Conservation (phyloP, 2,888 invertebrate genomes). For the Allacma fusca region DNA sequence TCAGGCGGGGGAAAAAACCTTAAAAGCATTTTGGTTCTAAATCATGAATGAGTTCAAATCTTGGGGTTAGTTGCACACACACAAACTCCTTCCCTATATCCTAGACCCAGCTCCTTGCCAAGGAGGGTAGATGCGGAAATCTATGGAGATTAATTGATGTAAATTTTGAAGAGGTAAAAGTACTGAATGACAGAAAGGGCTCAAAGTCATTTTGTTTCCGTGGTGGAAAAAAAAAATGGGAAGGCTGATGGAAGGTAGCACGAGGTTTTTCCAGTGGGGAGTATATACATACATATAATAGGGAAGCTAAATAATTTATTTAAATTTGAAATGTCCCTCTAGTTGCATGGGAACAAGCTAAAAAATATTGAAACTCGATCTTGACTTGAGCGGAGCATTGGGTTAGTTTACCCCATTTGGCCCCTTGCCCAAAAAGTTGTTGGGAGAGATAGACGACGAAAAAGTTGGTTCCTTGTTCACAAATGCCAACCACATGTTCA, state of each 20-base stretch:
- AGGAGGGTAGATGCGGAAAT: no score
- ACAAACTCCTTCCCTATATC: no score
- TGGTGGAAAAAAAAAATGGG: conserved; percentile 3
- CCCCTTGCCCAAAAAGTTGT: conserved; percentile 14
- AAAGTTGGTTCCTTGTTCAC: conserved; percentile 19
- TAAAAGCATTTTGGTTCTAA: background rate
- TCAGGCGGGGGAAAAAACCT: background rate
- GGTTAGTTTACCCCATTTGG: conserved; percentile 38
- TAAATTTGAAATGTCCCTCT: background rate
- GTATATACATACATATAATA: no score
- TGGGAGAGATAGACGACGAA: conserved; percentile 14
- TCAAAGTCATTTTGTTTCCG: background rate
- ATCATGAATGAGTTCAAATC: background rate
- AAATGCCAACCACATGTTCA: conserved; percentile 50
- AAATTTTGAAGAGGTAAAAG: no score
- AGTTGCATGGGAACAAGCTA: conserved; percentile 14
- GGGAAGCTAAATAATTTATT: background rate
- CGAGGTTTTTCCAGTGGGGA: background rate
- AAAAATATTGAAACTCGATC: conserved; percentile 35
- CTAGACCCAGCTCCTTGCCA: no score
- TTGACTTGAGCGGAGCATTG: conserved; percentile 9
- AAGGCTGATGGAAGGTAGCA: background rate
- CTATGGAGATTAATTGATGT: no score
- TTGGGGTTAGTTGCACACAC: background rate
- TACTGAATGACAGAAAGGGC: background rate